Evolutionary conservation across 92 coral and sea anemone genomes (phyloP).

Genomic region (Epizoanthus stellaris): DNA sequence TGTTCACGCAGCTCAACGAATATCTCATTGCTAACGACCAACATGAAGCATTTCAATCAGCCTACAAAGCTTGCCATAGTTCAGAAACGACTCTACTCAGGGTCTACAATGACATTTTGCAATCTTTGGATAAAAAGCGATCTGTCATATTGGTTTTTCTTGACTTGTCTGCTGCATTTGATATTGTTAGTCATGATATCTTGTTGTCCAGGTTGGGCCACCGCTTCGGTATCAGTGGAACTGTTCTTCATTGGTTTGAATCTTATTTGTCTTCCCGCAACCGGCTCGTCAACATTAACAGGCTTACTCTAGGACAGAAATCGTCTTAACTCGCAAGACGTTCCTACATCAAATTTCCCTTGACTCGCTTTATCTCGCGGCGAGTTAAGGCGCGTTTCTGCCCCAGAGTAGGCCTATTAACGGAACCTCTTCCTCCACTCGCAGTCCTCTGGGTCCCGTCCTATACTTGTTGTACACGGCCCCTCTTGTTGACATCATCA

Average conservation of each 20-base stretch:
- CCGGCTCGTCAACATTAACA: too few species aligned
- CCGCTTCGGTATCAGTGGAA: not conserved
- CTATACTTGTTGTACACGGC: not conserved
- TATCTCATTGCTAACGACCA: not conserved
- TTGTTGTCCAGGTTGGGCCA: not conserved
- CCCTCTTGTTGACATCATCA: not conserved
- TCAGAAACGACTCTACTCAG: not conserved
- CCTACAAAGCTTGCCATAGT: not conserved
- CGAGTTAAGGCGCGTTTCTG: too few species aligned
- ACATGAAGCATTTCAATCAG: not conserved
- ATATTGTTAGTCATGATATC: not conserved
- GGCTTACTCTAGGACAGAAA: too few species aligned
- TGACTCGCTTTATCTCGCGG: too few species aligned
- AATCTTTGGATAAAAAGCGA: not conserved
- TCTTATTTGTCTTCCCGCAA: not conserved
- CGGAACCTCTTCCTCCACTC: too few species aligned
- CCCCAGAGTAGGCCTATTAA: too few species aligned
- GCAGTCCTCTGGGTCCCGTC: not conserved
- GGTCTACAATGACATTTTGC: not conserved
- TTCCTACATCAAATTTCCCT: too few species aligned
- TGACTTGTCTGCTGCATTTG: not conserved
- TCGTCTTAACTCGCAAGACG: too few species aligned
- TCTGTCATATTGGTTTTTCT: too few species aligned
- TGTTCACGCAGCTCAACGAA: not conserved
- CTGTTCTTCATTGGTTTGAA: not conserved